Base-by-base conservation (phyloP, 2,113 vertebrate species). In the Gobiocypris rarus region DNA sequence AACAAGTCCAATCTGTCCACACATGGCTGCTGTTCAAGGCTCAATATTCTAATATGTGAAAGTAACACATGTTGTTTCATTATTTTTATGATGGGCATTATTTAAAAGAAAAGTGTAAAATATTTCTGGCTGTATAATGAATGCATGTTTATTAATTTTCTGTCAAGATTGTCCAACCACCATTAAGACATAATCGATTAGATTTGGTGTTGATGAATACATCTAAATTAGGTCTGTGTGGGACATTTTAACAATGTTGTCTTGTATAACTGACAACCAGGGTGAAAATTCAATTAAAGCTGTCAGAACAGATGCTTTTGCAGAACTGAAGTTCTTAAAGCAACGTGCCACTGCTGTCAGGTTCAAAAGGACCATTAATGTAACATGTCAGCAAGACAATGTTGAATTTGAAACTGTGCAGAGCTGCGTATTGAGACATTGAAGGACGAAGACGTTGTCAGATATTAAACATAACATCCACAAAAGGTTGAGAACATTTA, bases 1-100 rank as follows among this genome's bases (percentile, higher is more conserved):
- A 91, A 89, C 84, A 67, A 82, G 76, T 81, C 73, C 83, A 77
- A 85, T 83, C 81, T 85, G 65, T 76, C 28, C 82, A 84, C 75
- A 75, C 45, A 87, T 54, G 83, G 78, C 81, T 83, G 65, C 86
- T 48, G 83, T 83, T 79, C 74, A 45, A 63, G 19, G 73, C 84
- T 88, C 19, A 83, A 65, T 65, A 73, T 87, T 77, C 56, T 69
- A 43, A 81, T 88, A 82, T 81, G 85, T 70, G 45, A 71, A 65
- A 67, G 34, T 63, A 38, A 8, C 52, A 58, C 14, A 50, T 50
- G 54, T 82, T 9, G 24, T 43, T 80, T 26, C 81, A 6, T 43
- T 85, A 88, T 31, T 75, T 76, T 34, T 81, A 67, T 61, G 19
- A 7, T 65, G 17, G n/a, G 2, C 15, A 50, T 61, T 11, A 43